phyloP scores from a whole-genome alignment of 1,140 invertebrate species.

The Platorchestia sp. region DNA sequence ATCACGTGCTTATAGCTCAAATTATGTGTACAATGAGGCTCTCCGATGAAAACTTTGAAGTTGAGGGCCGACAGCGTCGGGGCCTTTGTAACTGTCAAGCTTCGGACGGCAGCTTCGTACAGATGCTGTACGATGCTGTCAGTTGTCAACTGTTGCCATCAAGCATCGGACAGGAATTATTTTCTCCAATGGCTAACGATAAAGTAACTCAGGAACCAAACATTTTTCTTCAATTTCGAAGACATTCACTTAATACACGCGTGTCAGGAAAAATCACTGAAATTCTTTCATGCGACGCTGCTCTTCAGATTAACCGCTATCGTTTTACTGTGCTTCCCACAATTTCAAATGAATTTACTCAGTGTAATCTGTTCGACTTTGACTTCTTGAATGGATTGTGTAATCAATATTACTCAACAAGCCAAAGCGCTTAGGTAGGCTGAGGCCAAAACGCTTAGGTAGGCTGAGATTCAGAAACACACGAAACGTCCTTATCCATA shows the following conservation, averaged over 20 bases:
- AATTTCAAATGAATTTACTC: background rate
- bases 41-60: background rate
- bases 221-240: background rate
- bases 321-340: background rate
- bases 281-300: background rate
- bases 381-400: too few relatives aligned
- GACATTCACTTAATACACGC: background rate
- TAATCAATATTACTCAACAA: too few relatives aligned
- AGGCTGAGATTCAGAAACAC: background rate
- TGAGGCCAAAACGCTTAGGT: background rate
- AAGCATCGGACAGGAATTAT: too few relatives aligned
- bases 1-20: background rate
- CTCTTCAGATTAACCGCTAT: background rate
- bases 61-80: too few relatives aligned
- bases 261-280: background rate
- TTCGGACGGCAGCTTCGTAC: background rate
- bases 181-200: background rate
- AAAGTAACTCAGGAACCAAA: background rate
- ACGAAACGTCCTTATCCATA: background rate
- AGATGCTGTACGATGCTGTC: too few relatives aligned
- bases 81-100: background rate
- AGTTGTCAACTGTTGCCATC: too few relatives aligned
- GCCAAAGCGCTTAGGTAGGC: background rate
- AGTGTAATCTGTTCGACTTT: background rate
- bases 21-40: background rate